Conservation (phyloP, 2,888 invertebrate genomes). For the Amphipoea oculea region DNA sequence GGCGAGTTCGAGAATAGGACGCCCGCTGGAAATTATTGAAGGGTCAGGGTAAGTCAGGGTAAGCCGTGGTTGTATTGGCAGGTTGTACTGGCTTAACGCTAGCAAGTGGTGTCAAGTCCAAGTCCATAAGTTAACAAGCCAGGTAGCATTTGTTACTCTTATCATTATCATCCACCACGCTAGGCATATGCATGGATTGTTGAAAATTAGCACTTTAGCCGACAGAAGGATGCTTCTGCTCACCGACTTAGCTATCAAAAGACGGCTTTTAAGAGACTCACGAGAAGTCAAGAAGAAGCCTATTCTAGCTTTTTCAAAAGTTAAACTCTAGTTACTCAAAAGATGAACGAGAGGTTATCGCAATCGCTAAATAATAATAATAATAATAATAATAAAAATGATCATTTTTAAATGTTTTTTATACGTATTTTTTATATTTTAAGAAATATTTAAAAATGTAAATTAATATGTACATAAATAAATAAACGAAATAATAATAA, state of each 20-base stretch:
- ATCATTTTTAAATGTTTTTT: too few species aligned
- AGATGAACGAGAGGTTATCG: neutral
- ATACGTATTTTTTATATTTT: too few species aligned
- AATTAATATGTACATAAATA: too few species aligned
- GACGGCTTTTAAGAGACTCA: neutral
- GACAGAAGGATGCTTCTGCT: neutral
- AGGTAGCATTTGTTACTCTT: neutral
- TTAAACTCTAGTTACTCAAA: neutral
- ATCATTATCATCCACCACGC: neutral
- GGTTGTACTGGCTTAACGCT: neutral
- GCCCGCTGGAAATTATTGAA: conserved; percentile 90
- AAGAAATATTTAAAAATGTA: too few species aligned
- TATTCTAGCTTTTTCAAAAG: neutral
- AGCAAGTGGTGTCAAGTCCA: neutral
- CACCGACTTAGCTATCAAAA: neutral
- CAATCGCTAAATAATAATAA: neutral
- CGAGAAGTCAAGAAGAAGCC: neutral
- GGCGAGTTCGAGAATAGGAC: conserved; percentile 92
- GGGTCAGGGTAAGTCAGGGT: neutral
- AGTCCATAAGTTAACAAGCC: neutral
- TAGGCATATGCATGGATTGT: neutral
- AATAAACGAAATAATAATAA: too few species aligned
- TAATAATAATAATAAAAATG: too few species aligned
- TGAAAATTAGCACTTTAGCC: neutral
- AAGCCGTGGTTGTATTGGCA: too few species aligned